These are phyloP conservation scores for Lycaon pictus DNA, from an alignment of 2,113 vertebrate species.

Conservation along the genomic window DNA sequence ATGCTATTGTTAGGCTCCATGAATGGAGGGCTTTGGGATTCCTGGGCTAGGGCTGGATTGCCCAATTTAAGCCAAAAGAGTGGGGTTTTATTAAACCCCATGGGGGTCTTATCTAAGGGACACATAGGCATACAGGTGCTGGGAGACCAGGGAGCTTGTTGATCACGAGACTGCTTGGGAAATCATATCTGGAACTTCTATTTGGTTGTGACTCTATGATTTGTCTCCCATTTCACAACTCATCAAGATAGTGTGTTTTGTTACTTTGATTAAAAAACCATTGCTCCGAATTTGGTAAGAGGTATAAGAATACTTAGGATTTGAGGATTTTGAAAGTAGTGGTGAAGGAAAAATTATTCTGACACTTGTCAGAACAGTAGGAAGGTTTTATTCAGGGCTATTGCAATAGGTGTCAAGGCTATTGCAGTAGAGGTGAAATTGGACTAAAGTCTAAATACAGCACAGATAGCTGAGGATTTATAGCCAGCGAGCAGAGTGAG, in stretches of 20 bases:
- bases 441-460: background rate
- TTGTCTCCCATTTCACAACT: background rate
- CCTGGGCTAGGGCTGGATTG: background rate
- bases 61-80: background rate
- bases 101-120: background rate
- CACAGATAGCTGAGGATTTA: background rate
- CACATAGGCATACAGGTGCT: background rate
- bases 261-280: background rate
- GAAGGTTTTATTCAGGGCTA: background rate
- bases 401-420: background rate
- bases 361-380: background rate
- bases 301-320: background rate
- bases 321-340: constrained; percentile 19
- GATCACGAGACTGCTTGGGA: background rate
- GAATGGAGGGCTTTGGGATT: background rate
- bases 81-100: background rate
- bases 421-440: background rate
- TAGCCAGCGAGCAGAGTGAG: background rate
- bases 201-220: background rate
- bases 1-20: background rate
- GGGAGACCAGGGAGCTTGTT: background rate
- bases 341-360: background rate
- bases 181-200: background rate
- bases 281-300: background rate
- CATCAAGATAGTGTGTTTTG: background rate